phyloP scores from a whole-genome alignment of 2,113 vertebrate genomes.

The Brienomyrus brachyistius region DNA sequence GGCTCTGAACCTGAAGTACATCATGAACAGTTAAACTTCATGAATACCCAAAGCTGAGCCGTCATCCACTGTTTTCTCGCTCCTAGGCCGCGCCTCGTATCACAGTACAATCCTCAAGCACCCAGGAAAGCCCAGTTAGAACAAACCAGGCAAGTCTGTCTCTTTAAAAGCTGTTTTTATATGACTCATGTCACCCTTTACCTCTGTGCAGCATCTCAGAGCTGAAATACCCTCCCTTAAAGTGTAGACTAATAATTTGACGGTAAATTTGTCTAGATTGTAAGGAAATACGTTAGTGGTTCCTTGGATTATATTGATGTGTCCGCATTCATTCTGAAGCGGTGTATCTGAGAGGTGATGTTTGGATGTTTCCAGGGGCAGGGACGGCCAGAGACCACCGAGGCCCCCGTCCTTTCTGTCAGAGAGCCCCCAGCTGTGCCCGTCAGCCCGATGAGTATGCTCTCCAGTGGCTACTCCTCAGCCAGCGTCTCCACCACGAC shows the following conservation, averaged over 20 bases:
- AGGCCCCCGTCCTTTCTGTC: slow-evolving; percentile 46
- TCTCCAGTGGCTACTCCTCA: slow-evolving; percentile 79
- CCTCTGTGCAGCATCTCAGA: background rate
- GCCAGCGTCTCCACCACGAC: slow-evolving; percentile 75
- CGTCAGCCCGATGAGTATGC: slow-evolving; percentile 70
- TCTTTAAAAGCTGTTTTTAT: background rate
- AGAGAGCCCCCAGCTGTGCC: slow-evolving; percentile 46
- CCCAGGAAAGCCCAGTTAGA: slow-evolving; percentile 47
- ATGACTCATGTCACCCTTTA: background rate
- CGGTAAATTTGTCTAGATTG: background rate
- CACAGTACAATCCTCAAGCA: slow-evolving; percentile 56
- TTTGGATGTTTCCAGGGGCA: background rate
- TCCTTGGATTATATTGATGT: background rate
- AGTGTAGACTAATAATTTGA: background rate
- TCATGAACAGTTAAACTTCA: background rate
- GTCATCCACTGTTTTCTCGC: background rate
- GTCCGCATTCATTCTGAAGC: background rate
- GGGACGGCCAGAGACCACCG: background rate
- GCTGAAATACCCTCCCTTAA: background rate
- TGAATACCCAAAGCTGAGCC: background rate
- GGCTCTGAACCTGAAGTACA: background rate
- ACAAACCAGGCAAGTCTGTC: slow-evolving; percentile 40
- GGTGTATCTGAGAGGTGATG: background rate
- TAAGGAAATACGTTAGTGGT: background rate
- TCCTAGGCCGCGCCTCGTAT: slow-evolving; percentile 54